Evolutionary conservation across 2,888 invertebrate species (phyloP), one percentile per base, ranked within the genome.

Genomic region (Protula sp.): DNA sequence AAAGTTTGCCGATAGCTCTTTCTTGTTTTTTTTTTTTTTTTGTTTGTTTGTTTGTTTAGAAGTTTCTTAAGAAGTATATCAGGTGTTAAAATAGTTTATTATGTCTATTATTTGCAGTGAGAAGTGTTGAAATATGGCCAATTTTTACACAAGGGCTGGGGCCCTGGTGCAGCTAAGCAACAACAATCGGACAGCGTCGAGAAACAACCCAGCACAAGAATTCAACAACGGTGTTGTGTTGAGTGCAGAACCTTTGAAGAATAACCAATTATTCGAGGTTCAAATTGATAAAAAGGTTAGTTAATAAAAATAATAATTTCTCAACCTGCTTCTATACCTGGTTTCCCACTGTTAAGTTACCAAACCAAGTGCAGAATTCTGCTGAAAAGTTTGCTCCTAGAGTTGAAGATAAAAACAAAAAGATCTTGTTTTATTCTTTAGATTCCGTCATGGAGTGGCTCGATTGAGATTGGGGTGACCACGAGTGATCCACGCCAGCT

Each of bases 401-500:
- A n/a, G n/a, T n/a, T n/a, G n/a, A n/a, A n/a, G n/a, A n/a, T n/a
- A n/a, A n/a, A n/a, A n/a, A n/a, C n/a, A n/a, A n/a, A n/a, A n/a
- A n/a, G n/a, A n/a, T n/a, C n/a, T n/a, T n/a, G n/a, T n/a, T n/a
- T n/a, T n/a, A n/a, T n/a, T n/a, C n/a, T n/a, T 30, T 65, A 80
- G 79, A 73, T 80, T 1, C 76, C 76, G 60, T 77, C 80, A 52
- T 80, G 80, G 80, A 80, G 78, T 70, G 80, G 80, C 1, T 80
- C 79, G 1, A 76, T 80, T 58, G 80, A 80, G 60, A 76, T 80
- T 54, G 80, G 80, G 3, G 76, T 97, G 1, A 94, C 94, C 0
- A 89, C 91, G 5, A 94, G 94, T 76, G 91, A 93, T 81, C 95
- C 95, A 14, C 87, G 88, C 1, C 88, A 87, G 0, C 84, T 95